Conservation (phyloP, 2,113 vertebrate genomes). For the Eptesicus fuscus region DNA sequence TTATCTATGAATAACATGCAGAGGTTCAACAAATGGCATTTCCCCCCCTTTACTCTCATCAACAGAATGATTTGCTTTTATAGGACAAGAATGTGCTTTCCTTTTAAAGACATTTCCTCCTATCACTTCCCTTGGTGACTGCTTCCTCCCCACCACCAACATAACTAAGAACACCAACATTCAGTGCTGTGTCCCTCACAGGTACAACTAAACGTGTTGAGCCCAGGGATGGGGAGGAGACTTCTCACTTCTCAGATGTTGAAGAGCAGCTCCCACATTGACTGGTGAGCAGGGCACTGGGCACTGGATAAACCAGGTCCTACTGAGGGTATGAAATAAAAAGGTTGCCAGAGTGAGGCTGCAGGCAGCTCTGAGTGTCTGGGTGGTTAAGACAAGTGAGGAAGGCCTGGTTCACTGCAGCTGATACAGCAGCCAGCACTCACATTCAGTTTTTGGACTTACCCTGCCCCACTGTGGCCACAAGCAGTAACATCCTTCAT, state of each 20-base stretch:
- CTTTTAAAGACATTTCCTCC: neutral
- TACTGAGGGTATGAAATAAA: neutral
- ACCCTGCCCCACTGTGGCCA: slow-evolving; percentile 61
- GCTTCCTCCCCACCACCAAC: neutral
- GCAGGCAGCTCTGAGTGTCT: neutral
- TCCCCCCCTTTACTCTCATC: neutral
- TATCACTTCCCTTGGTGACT: neutral
- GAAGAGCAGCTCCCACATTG: neutral
- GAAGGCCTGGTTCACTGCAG: neutral
- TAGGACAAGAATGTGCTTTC: neutral
- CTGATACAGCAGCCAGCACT: neutral
- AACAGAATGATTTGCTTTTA: slow-evolving; percentile 24
- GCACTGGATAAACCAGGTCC: neutral
- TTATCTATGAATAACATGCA: neutral
- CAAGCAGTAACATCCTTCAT: neutral
- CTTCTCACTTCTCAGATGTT: neutral
- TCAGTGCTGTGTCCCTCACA: neutral
- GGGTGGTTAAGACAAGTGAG: neutral
- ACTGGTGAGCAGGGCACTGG: neutral
- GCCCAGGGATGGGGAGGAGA: neutral
- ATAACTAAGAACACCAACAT: neutral
- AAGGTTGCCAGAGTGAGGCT: neutral
- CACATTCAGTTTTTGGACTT: slow-evolving; percentile 18
- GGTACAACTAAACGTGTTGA: neutral
- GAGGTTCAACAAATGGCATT: neutral